Base-by-base conservation (phyloP, 64 coral and sea anemone genomes). In the Cladopsammia gracilis region DNA sequence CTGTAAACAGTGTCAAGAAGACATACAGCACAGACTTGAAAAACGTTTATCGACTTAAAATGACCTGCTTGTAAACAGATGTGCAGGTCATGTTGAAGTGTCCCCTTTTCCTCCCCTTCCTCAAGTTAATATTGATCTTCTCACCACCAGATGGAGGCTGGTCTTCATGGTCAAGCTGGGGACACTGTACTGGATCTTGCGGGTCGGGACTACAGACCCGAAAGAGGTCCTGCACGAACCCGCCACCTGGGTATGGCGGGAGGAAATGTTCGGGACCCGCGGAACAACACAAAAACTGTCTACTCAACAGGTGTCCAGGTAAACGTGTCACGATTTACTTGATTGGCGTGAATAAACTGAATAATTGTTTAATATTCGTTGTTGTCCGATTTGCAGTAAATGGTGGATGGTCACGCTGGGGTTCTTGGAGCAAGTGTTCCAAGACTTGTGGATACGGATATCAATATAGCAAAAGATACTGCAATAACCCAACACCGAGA, bases 81-180 rank as follows among this genome's bases (percentile, higher is more conserved):
- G 34, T 34, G 34, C 34, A 34, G 34, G 34, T 34, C 34, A 34
- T 34, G 34, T 34, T 34, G 34, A 34, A 34, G 34, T 34, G 34
- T 34, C 34, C 34, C 34, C 34, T 34, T 34, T 34, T 34, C 34
- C 34, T 34, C 34, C 34, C 34, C 34, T 34, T 34, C 34, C 2
- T 34, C 34, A 34, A 34, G 34, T 34, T 34, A 34, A 34, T 34
- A 34, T 34, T 34, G 34, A 34, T 34, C 34, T 34, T 84, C 19
- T 67, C 61, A 50, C 3, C 12, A 88, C 46, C 76, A 74, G 92
- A 94, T 51, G 92, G 92, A 24, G 65, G 76, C 9, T 94, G 92
- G 92, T 94, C 92, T 4, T 25, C 75, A 23, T 94, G 92, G 92
- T 71, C 78, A 45, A 48, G 44, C 4, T 94, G 92, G 92, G 92